A percentile compares a stretch with the other conserved stretches of the same genome.
phyloP scores from a whole-genome alignment of 2,113 vertebrate species.

The Pelodiscus sinensis region DNA sequence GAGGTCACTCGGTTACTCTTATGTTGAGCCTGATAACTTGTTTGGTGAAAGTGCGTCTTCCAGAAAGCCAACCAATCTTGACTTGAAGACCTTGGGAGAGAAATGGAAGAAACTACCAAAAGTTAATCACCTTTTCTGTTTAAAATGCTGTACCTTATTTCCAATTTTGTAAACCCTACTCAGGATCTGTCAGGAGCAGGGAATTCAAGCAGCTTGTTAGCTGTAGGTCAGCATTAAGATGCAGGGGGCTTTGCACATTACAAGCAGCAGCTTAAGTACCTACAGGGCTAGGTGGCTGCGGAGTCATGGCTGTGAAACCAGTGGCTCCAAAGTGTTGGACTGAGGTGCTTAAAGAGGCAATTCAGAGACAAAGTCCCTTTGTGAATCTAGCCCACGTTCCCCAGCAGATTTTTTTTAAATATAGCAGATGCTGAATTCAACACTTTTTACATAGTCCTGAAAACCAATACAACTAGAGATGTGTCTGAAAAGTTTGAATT shows the following conservation, averaged over 20 bases:
- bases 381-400: conserved; percentile 13
- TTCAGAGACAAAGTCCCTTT: neutral
- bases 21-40: neutral
- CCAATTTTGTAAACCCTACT: neutral
- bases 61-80: neutral
- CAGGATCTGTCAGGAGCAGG: neutral
- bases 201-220: neutral
- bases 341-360: neutral
- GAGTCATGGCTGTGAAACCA: neutral
- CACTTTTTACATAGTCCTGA: conserved; percentile 65
- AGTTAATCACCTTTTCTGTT: conserved; percentile 7
- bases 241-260: neutral
- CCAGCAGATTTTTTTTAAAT: conserved; percentile 45
- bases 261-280: neutral
- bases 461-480: conserved; percentile 12
- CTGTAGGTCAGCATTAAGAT: neutral
- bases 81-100: neutral
- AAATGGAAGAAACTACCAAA: neutral
- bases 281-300: neutral
- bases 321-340: neutral
- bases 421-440: conserved; percentile 66
- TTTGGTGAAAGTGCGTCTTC: neutral
- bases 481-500: conserved; percentile 41
- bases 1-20: neutral
- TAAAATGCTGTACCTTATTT: conserved; percentile 44